Percentiles rank a stretch among this genome's conserved stretches.
These are phyloP conservation scores for Corythaixoides concolor DNA, from an alignment of 2,113 vertebrate species.

Conservation along the genomic window DNA sequence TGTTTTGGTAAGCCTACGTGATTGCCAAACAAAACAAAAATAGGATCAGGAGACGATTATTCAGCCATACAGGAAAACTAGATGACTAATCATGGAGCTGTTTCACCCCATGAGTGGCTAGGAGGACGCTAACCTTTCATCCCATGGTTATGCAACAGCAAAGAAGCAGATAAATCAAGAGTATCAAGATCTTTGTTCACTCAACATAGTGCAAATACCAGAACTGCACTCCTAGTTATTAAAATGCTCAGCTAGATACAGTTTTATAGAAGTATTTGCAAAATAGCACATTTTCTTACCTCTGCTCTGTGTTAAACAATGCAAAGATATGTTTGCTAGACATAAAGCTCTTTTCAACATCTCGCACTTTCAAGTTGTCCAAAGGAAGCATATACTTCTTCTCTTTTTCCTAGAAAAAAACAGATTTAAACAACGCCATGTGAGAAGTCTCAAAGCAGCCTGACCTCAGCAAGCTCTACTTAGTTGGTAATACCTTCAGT, in stretches of 20 bases:
- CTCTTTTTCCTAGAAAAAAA: conserved; percentile 85
- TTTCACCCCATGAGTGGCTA: neutral
- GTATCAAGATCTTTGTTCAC: neutral
- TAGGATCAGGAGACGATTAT: conserved; percentile 38
- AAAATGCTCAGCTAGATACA: neutral
- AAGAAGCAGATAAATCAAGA: neutral
- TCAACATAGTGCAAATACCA: neutral
- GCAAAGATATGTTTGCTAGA: conserved; percentile 95
- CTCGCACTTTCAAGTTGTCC: conserved; percentile 96
- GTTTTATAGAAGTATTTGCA: neutral
- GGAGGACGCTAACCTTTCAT: neutral
- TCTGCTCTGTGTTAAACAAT: conserved; percentile 96
- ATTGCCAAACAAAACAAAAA: conserved; percentile 51
- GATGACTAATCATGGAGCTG: conserved; percentile 14
- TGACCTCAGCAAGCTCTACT: neutral
- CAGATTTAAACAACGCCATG: neutral
- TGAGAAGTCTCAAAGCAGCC: neutral
- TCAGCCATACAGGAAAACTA: conserved; percentile 9
- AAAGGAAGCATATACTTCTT: conserved; percentile 95
- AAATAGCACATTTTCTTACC: conserved; percentile 80
- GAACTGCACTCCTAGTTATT: neutral
- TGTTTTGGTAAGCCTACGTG: conserved; percentile 42
- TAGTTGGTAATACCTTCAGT: neutral
- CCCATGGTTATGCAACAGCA: neutral
- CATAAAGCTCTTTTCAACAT: conserved; percentile 98